Conservation (phyloP, 92 coral and sea anemone genomes). For the Parazoanthus darwini region DNA sequence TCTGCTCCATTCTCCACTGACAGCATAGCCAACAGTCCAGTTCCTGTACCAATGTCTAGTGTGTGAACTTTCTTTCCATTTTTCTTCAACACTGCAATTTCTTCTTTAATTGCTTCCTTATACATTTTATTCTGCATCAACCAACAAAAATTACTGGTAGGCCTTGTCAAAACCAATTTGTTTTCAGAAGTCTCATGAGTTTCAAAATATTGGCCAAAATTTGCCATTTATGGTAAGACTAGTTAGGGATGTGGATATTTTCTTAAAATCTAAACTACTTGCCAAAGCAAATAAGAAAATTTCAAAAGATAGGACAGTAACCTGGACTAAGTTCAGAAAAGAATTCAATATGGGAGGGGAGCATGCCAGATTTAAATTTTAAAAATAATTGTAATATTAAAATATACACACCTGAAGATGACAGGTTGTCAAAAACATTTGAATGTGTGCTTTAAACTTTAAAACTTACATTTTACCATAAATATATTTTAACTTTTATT, state of each 20-base stretch:
- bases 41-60: constrained; percentile 95
- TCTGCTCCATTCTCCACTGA: constrained; percentile 87
- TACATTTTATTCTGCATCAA: constrained; percentile 80
- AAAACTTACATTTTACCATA: no score
- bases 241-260: not conserved
- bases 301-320: not conserved
- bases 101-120: constrained; percentile 76
- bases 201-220: no score
- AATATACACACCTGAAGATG: no score
- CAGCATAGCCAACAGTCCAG: constrained; percentile 96
- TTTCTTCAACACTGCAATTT: constrained; percentile 57
- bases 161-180: not conserved
- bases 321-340: not conserved
- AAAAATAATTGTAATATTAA: no score
- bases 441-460: no score
- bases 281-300: no score
- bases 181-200: not conserved
- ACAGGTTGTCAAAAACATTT: no score
- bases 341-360: not conserved
- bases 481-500: no score
- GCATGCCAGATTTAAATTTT: not conserved
- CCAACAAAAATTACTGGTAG: no score
- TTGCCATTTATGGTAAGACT: no score
- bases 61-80: constrained; percentile 56
- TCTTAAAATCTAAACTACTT: not conserved